phyloP scores from a whole-genome alignment of 2,113 vertebrate species.

The Pseudorasbora parva region DNA sequence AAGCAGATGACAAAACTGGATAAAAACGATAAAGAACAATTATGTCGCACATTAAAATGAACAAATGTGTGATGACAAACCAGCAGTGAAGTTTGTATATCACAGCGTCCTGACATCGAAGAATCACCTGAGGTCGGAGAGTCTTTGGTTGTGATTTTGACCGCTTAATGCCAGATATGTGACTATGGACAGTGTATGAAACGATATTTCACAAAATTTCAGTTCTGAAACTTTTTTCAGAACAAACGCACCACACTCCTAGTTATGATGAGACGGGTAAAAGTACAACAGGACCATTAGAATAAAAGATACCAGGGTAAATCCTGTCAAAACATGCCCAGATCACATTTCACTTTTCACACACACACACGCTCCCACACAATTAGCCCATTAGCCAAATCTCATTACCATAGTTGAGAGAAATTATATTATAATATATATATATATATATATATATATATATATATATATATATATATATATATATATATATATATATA shows the following conservation, averaged over 20 bases:
- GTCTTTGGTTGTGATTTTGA: conserved; percentile 11
- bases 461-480: too few species aligned
- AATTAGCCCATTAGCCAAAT: not conserved
- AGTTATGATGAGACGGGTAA: not conserved
- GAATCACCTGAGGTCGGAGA: conserved; percentile 19
- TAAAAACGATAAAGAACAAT: not conserved
- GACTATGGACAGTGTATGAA: not conserved
- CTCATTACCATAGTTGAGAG: not conserved
- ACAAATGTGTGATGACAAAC: not conserved
- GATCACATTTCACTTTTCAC: too few species aligned
- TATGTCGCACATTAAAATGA: not conserved
- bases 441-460: too few species aligned
- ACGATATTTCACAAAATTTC: too few species aligned
- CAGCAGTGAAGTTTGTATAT: not conserved
- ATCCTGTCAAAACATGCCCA: not conserved
- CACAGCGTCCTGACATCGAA: not conserved
- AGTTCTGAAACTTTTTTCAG: not conserved
- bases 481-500: too few species aligned
- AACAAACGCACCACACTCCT: not conserved
- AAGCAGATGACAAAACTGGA: not conserved
- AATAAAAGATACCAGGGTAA: not conserved
- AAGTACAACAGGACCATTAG: conserved; percentile 5
- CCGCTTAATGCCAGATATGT: not conserved
- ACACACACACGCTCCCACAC: too few species aligned
- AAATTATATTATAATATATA: too few species aligned